phyloP scores from a whole-genome alignment of 2,113 vertebrate species.

The Cinclus mexicanus region DNA sequence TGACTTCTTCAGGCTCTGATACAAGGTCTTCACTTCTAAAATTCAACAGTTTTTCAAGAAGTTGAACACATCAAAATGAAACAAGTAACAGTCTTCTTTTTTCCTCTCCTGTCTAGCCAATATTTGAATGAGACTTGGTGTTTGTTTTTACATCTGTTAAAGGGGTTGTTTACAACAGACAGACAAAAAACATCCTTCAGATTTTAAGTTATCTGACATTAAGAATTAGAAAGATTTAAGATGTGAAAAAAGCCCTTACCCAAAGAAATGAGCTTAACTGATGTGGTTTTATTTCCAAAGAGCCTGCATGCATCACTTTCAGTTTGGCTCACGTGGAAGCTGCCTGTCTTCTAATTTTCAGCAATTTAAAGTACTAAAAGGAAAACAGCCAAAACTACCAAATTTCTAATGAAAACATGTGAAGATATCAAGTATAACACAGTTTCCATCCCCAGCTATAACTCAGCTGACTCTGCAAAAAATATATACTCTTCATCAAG shows the following conservation, averaged over 20 bases:
- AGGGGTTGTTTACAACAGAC: not conserved
- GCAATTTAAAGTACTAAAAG: not conserved
- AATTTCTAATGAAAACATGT: not conserved
- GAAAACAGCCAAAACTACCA: not conserved
- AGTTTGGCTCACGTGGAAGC: not conserved
- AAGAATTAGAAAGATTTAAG: not conserved
- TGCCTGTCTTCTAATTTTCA: not conserved
- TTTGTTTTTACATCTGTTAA: not conserved
- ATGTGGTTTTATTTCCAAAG: not conserved
- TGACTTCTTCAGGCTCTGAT: not conserved
- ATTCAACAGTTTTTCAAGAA: not conserved
- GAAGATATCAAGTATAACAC: not conserved
- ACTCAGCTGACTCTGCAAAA: not conserved
- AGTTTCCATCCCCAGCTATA: not conserved
- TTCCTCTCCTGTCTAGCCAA: not conserved
- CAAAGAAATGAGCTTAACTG: not conserved
- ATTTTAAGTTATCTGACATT: not conserved
- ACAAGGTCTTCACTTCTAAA: not conserved
- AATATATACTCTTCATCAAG: not conserved
- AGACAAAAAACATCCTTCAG: not conserved
- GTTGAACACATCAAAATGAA: not conserved
- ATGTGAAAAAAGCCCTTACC: not conserved
- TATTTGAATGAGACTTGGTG: not conserved
- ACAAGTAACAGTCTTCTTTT: fast-evolving
- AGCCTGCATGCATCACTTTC: not conserved